Evolutionary conservation across 2,113 vertebrate genomes (phyloP).

Genomic region (Gila orcuttii): DNA sequence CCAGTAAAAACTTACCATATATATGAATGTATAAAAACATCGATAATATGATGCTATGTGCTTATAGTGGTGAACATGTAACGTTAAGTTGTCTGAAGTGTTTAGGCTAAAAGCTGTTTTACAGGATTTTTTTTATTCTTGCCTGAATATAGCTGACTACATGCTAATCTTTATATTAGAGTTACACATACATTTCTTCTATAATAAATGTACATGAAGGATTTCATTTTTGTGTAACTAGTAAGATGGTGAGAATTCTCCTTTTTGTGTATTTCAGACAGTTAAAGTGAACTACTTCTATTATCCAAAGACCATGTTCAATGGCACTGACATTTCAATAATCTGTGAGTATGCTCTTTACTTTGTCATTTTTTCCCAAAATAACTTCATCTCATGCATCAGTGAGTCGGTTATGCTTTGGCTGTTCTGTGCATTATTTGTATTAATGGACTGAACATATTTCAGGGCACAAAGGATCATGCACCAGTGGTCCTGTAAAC

Average conservation of each 20-base stretch:
- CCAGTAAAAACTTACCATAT: too few species aligned
- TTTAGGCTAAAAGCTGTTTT: neutral
- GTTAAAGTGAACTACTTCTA: conserved; percentile 45
- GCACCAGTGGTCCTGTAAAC: neutral
- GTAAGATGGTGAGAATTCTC: neutral
- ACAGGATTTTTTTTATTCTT: neutral
- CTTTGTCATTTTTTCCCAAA: neutral
- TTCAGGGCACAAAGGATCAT: conserved; percentile 19
- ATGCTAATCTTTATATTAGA: neutral
- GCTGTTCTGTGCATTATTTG: neutral
- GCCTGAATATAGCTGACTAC: neutral
- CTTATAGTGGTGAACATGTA: neutral
- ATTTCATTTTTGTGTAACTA: neutral
- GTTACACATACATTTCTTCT: neutral
- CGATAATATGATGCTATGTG: neutral
- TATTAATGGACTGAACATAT: neutral
- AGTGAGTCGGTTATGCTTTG: neutral
- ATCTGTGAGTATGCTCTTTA: conserved; percentile 65
- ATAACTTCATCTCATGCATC: neutral
- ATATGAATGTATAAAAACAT: neutral
- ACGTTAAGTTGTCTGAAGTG: too few species aligned
- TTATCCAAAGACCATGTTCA: conserved; percentile 77
- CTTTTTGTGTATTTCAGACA: conserved; percentile 38
- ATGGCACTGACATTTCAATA: conserved; percentile 63
- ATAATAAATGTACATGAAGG: neutral